phyloP scores from a whole-genome alignment of 92 coral and sea anemone genomes.

The Scolanthus callimorphus region DNA sequence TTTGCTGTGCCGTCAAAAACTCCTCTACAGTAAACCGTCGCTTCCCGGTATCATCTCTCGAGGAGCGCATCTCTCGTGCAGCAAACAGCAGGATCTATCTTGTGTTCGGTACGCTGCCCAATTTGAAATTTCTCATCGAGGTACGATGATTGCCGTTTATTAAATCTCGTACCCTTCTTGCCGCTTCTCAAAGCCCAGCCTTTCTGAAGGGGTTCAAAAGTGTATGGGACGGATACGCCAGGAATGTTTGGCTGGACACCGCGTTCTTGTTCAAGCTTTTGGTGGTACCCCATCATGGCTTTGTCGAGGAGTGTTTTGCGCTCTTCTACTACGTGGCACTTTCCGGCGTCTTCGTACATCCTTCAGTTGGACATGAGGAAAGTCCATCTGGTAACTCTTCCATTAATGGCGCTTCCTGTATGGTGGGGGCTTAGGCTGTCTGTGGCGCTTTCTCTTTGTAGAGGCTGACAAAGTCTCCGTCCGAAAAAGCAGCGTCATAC shows the following conservation, averaged over 20 bases:
- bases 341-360: constrained; percentile 4
- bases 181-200: constrained; percentile 13
- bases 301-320: neutral
- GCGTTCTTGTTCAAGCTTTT: neutral
- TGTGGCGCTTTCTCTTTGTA: neutral
- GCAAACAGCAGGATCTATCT: too few relatives aligned
- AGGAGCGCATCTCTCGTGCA: too few relatives aligned
- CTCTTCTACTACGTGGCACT: neutral
- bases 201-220: neutral
- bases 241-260: neutral
- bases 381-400: constrained; percentile 9
- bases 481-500: too few relatives aligned
- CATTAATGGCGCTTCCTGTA: constrained; percentile 1
- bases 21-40: too few relatives aligned
- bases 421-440: neutral
- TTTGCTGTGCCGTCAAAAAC: too few relatives aligned
- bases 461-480: too few relatives aligned
- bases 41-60: too few relatives aligned
- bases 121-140: too few relatives aligned
- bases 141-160: too few relatives aligned
- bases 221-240: neutral
- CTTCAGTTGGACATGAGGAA: constrained; percentile 16
- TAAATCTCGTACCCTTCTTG: constrained; percentile 1
- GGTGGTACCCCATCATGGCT: neutral
- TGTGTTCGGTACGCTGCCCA: too few relatives aligned